A percentile compares a stretch with the other conserved stretches of the same genome.
phyloP scores from a whole-genome alignment of 2,113 vertebrate species.

The Aythya baeri region DNA sequence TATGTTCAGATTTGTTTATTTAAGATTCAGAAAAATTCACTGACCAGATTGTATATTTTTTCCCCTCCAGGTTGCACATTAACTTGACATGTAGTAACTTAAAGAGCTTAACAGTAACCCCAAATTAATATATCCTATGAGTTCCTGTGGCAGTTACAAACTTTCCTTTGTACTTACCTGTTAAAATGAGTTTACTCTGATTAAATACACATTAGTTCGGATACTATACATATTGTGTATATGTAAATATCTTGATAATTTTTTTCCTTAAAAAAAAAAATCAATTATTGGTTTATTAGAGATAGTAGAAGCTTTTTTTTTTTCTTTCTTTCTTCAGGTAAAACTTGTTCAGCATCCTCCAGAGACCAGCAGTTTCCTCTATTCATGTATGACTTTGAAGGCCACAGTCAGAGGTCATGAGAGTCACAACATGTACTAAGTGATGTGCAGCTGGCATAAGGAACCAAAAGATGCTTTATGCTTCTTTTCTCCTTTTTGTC shows the following conservation, averaged over 20 bases:
- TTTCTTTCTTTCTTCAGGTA: background rate
- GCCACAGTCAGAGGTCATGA: background rate
- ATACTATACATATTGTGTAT: background rate
- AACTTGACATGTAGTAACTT: background rate
- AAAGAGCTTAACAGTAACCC: background rate
- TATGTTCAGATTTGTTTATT: background rate
- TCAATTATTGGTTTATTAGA: background rate
- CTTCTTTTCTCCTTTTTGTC: background rate
- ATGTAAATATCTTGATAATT: rapidly evolving
- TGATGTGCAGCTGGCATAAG: background rate
- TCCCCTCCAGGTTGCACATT: background rate
- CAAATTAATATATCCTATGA: background rate
- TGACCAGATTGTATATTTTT: background rate
- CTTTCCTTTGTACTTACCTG: background rate
- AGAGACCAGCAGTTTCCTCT: background rate
- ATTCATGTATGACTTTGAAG: background rate
- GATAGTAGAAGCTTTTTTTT: background rate
- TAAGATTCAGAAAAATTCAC: background rate
- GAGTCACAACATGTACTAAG: background rate
- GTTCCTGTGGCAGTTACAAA: background rate
- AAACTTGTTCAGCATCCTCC: background rate
- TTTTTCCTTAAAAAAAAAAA: background rate
- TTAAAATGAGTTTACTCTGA: background rate
- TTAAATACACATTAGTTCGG: background rate
- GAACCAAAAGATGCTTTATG: background rate